Base-by-base conservation (phyloP, 2,113 vertebrate genomes). In the Elephas maximus region DNA sequence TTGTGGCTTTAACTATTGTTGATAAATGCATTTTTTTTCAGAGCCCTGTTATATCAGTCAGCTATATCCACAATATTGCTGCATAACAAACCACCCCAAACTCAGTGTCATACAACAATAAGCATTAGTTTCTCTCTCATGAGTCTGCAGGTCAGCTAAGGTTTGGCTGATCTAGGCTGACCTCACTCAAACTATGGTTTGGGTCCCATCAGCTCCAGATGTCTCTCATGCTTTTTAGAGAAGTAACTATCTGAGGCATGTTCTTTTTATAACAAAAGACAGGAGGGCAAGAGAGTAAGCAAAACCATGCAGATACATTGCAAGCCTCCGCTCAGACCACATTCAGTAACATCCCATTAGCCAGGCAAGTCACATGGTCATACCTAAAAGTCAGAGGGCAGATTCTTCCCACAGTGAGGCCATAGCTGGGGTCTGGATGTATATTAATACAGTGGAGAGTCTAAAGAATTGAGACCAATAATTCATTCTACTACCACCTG, bases 1-100 rank as follows among this genome's bases (percentile, higher is more conserved):
- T 53, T 93, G 33, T 85, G 41, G n/a, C 12, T 91, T 93, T 60
- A 73, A 21, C 53, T 69, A 33, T 76, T 91, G 82, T 83, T 88
- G 15, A 86, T 41, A 85, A 73, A n/a, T 85, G 21, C n/a, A 9
- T 83, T 81, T 90, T 84, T 88, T 88, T 33, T 44, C 63, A 94
- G 17, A 60, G 24, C 8, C 15, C 18, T 33, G 3, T 8, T 62
- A 3, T 67, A 33, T 91, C 26, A 62, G 62, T 60, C 48, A 69
- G 30, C 76, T 45, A n/a, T 12, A 60, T 48, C 18, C 33, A 51
- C 33, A 57, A 48, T 48, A 94, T 71, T 84, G 23, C 65, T 80
- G 4, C 23, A 62, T 8, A 90, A 41, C 8, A 94, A 92, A 60
- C 14, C 11, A 51, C 17, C 48, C 88, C 37, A 81, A 23, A 90